Evolutionary conservation across 2,888 invertebrate species (phyloP).

Genomic region (Amiota communis): DNA sequence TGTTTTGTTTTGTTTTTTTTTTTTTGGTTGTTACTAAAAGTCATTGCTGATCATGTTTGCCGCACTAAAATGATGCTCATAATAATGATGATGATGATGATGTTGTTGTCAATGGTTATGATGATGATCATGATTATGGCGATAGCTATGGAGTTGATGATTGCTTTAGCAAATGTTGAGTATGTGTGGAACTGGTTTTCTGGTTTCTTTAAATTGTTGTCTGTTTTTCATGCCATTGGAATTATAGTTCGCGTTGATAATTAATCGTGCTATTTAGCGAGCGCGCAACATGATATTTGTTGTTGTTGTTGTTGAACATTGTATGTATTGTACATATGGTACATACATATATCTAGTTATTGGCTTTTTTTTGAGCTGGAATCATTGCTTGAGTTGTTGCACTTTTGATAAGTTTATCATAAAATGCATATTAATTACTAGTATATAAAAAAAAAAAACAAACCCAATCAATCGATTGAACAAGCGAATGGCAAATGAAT

Average conservation of each 20-base stretch:
- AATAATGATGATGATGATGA: constrained; percentile 7
- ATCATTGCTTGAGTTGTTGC: background rate
- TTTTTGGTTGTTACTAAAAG: constrained; percentile 8
- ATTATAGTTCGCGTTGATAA: constrained; percentile 65
- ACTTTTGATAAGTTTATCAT: constrained; percentile 46
- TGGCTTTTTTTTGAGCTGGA: background rate
- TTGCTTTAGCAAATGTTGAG: background rate
- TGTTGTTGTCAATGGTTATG: constrained; percentile 2
- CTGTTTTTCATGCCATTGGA: constrained; percentile 26
- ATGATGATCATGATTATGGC: background rate
- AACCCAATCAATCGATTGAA: constrained; percentile 13
- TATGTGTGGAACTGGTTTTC: constrained; percentile 1
- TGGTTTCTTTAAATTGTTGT: background rate
- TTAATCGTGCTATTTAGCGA: constrained; percentile 68
- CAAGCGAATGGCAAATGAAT: too few relatives aligned
- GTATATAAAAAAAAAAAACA: background rate
- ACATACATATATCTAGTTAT: background rate
- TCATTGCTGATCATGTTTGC: constrained; percentile 22
- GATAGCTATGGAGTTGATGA: background rate
- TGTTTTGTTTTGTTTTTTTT: background rate
- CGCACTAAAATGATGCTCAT: background rate
- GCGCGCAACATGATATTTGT: constrained; percentile 37
- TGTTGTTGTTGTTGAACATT: background rate
- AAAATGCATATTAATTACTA: constrained; percentile 60
- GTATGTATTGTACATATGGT: background rate